Base-by-base conservation (phyloP, 2,888 invertebrate species). In the Bombyx huttoni region DNA sequence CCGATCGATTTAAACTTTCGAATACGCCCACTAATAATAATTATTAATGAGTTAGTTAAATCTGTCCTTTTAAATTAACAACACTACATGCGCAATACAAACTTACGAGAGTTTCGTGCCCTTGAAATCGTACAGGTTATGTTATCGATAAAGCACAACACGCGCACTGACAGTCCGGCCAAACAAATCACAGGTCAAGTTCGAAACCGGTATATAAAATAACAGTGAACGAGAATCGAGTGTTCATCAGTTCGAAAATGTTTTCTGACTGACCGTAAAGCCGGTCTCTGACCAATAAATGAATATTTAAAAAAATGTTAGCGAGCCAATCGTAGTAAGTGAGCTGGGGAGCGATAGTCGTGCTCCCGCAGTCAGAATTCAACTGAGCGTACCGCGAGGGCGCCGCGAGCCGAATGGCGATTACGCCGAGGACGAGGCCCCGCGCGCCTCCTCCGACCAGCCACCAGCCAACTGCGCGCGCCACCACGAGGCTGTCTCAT, bases 1-100 rank as follows among this genome's bases (percentile, higher is more conserved):
- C 82, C 82, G 73, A 88, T 88, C 87, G 87, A 87, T 88, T 87
- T 79, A 86, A 88, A 86, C 84, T 88, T 87, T 87, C 81, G 82
- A 86, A 84, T 83, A 85, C 86, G 85, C 86, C 86, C 85, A 84
- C 87, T 78, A 78, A 78, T 65, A 75, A 71, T 75, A 40, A 40
- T 40, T 40, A 40, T 75, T 68, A 77, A 75, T 71, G 70, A 62
- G 64, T 72, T 70, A 70, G 67, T 67, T 70, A 74, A 68, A 71
- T 69, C 75, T 66, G 67, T 68, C 71, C 67, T 67, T 65, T 75
- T 62, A 68, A 67, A 67, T 73, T 70, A 73, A 64, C 67, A 73
- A 69, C 75, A 81, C 73, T 70, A 70, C 70, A 78, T 73, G 75
- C 78, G 78, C 80, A 78, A 70, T 76, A 78, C 76, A 63, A 73